Conservation (phyloP, 2,888 invertebrate species). For the Encarsia formosa region DNA sequence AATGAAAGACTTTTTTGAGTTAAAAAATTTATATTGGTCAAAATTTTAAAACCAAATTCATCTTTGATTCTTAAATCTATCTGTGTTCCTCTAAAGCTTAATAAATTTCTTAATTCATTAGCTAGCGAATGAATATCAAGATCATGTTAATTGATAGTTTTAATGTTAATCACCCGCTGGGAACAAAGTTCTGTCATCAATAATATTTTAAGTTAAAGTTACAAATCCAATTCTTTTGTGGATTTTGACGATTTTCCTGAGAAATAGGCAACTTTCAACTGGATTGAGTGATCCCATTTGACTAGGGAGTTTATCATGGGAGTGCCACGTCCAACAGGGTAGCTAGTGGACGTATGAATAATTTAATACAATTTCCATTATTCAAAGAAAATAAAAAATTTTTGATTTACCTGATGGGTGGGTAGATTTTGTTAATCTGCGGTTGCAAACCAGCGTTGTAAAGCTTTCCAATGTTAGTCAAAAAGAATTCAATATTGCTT, state of each 20-base stretch:
- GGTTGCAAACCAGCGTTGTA: constrained; percentile 80
- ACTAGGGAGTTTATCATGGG: constrained; percentile 84
- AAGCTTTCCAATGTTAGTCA: constrained; percentile 77
- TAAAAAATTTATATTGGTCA: too few species aligned
- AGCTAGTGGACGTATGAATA: constrained; percentile 47
- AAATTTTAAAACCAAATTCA: too few species aligned
- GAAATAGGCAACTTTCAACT: constrained; percentile 84
- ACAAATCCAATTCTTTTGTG: constrained; percentile 74
- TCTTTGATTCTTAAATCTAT: too few species aligned
- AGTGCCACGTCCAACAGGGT: constrained; percentile 87
- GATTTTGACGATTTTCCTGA: constrained; percentile 59
- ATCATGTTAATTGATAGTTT: too few species aligned
- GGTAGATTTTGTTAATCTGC: constrained; percentile 68
- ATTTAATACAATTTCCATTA: not conserved
- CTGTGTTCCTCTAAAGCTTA: too few species aligned
- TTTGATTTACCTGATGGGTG: constrained; percentile 54
- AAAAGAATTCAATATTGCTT: constrained; percentile 71
- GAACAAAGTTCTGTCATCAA: constrained; percentile 90
- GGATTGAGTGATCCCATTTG: constrained; percentile 87
- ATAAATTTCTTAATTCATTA: too few species aligned
- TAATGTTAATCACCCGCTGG: constrained; percentile 94
- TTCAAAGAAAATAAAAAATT: not conserved
- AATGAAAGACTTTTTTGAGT: too few species aligned
- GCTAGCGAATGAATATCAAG: too few species aligned
- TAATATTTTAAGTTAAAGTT: constrained; percentile 79